Evolutionary conservation across 2,113 vertebrate genomes (phyloP), one percentile per base, ranked within the genome.

Genomic region (Caranx melampygus): DNA sequence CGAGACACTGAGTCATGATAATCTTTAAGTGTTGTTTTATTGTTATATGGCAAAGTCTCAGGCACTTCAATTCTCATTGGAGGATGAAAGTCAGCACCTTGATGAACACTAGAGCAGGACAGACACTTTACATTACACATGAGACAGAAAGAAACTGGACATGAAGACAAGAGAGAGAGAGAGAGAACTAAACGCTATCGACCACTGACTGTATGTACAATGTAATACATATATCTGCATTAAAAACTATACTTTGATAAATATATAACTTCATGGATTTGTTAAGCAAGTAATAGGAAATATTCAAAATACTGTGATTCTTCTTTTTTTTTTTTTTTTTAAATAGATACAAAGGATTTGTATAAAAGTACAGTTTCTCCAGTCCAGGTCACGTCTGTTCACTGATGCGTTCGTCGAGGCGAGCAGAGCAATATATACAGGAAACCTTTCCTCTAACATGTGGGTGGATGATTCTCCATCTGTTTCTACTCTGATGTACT

Each of bases 31-130:
- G 52, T 62, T 20, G 96, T 96, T 97, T 97, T 97, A 90, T 93
- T 94, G 95, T 95, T 96, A 96, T 94, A 96, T 96, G 95, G 95
- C 95, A 96, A 88, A 95, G 92, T 94, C 93, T 95, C 96, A 96
- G 96, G 96, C 96, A 97, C 95, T 96, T 97, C 94, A 96, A 95
- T 96, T 81, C 77, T 87, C 89, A 84, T 73, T 10, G 73, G 59
- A 79, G 58, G 83, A 85, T 87, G 78, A 88, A 83, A 73, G 68
- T 87, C 88, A 86, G 89, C 55, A 81, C 88, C 88, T 75, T 26
- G 61, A 82, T 55, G 60, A 5, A 84, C 47, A 60, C 83, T 79
- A 89, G 75, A 75, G 71, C 16, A 74, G 75, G 69, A 88, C 72
- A 76, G 74, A 81, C 73, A 18, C 47, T 31, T 55, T 82, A 79